phyloP scores from a whole-genome alignment of 2,113 vertebrate genomes.

The Boulengerochromis microlepis region DNA sequence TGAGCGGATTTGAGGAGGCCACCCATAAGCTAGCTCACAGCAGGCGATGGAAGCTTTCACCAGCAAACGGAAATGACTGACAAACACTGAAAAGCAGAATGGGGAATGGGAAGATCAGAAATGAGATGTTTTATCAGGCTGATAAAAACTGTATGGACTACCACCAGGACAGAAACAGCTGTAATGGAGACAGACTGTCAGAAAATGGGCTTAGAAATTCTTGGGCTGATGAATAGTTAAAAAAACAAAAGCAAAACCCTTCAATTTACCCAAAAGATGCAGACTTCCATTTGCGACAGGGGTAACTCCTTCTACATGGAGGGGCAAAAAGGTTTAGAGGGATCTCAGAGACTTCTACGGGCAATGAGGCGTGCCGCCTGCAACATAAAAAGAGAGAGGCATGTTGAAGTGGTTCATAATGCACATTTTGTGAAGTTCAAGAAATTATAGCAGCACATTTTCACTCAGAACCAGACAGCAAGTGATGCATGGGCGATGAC shows the following conservation, averaged over 20 bases:
- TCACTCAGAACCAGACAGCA: background rate
- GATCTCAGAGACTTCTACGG: slow-evolving; percentile 62
- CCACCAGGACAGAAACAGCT: background rate
- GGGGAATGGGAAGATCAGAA: background rate
- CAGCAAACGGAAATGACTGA: background rate
- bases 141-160: background rate
- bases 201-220: background rate
- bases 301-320: slow-evolving; percentile 67
- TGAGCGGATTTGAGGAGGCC: slow-evolving; percentile 31
- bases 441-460: background rate
- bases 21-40: background rate
- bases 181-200: background rate
- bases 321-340: slow-evolving; percentile 57
- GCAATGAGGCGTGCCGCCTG: slow-evolving; percentile 70
- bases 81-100: background rate
- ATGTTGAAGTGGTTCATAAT: background rate
- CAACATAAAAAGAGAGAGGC: slow-evolving; percentile 35
- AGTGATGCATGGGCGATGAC: background rate
- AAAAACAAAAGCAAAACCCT: slow-evolving; percentile 20
- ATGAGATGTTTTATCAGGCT: background rate
- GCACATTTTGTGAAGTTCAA: slow-evolving; percentile 12
- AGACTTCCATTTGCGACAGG: slow-evolving; percentile 75
- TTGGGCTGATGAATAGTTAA: background rate
- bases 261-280: slow-evolving; percentile 72
- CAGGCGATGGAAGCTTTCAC: slow-evolving; percentile 1